phyloP scores from a whole-genome alignment of 2,888 invertebrate genomes.

The Blomia tropicalis region DNA sequence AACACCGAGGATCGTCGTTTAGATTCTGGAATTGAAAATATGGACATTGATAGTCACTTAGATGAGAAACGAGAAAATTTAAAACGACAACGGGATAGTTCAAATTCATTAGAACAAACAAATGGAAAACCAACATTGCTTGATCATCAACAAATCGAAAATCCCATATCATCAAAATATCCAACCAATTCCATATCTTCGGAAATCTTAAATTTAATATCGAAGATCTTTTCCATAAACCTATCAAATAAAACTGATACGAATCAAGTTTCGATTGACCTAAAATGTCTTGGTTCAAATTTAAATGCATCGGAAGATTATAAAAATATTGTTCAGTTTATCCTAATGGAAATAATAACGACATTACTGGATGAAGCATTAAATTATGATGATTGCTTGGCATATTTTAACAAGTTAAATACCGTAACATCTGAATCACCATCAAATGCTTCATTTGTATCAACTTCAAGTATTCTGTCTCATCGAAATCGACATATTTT shows the following conservation, averaged over 20 bases:
- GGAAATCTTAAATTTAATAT: constrained; percentile 10
- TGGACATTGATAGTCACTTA: constrained; percentile 47
- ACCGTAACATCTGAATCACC: too few relatives aligned
- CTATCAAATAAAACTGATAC: too few relatives aligned
- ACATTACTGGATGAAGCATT: constrained; percentile 31
- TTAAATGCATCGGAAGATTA: constrained; percentile 28
- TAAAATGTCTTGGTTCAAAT: not conserved
- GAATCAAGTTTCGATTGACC: not conserved
- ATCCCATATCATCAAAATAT: too few relatives aligned
- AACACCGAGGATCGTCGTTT: not conserved
- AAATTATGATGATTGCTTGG: constrained; percentile 32
- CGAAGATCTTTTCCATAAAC: constrained; percentile 16
- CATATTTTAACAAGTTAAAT: constrained; percentile 13
- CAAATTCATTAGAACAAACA: constrained; percentile 10
- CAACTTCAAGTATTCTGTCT: not conserved
- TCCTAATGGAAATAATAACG: constrained; percentile 34
- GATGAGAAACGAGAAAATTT: constrained; percentile 33
- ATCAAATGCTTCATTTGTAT: not conserved
- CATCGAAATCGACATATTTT: constrained; percentile 20
- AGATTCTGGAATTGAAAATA: constrained; percentile 51
- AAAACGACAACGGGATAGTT: constrained; percentile 35
- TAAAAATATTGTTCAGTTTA: constrained; percentile 34
- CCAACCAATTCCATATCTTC: not conserved
- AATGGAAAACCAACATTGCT: not conserved
- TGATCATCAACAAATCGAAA: constrained; percentile 2